These are phyloP conservation scores for Platysteira castanea DNA, from an alignment of 2,113 vertebrate species.

Conservation along the genomic window DNA sequence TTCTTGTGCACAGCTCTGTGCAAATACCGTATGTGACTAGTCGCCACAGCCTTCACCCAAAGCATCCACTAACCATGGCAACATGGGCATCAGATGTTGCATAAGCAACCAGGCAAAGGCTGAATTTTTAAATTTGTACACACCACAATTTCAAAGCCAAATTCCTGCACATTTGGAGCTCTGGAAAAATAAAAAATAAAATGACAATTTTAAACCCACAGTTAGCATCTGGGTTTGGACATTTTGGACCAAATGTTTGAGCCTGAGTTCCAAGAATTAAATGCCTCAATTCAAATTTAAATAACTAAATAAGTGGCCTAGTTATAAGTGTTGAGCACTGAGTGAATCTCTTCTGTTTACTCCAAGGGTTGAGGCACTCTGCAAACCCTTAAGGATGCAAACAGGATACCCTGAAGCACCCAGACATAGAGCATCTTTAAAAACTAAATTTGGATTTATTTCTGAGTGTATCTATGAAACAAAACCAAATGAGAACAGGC, in stretches of 20 bases:
- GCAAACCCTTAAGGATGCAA: neutral
- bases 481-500: neutral
- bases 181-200: neutral
- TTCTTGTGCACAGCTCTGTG: slow-evolving; percentile 37
- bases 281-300: neutral
- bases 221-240: neutral
- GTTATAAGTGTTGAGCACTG: neutral
- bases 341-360: neutral
- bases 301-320: neutral
- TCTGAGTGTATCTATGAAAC: neutral
- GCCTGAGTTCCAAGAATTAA: neutral
- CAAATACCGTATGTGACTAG: slow-evolving; percentile 66
- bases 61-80: slow-evolving; percentile 69
- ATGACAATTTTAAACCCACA: neutral
- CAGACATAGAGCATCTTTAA: fast-evolving
- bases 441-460: neutral
- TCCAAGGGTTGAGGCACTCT: neutral
- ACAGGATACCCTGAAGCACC: neutral
- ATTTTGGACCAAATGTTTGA: neutral
- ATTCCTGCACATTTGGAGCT: slow-evolving; percentile 34
- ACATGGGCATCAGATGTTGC: slow-evolving; percentile 63
- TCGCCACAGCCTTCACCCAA: slow-evolving; percentile 65
- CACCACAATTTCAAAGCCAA: slow-evolving; percentile 51
- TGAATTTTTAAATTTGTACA: slow-evolving; percentile 57
- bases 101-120: slow-evolving; percentile 28